Base-by-base conservation (phyloP, 2,888 invertebrate species). In the Eulithis testata region DNA sequence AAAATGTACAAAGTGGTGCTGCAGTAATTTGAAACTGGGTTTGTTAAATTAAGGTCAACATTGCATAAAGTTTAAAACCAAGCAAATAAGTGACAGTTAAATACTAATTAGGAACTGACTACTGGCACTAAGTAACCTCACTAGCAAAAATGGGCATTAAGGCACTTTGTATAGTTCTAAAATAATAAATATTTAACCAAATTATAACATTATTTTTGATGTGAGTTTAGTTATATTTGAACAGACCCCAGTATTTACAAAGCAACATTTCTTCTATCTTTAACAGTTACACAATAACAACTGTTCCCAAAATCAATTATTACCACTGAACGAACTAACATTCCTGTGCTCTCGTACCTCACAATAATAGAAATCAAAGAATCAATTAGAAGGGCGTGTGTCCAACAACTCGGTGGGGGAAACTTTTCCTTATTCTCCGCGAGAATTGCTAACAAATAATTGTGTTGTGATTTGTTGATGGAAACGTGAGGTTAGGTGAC, bases 391-490 rank as follows among this genome's bases (percentile, higher is more conserved):
- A 61, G 57, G 59, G 69, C 61, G 67, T 69, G 68, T 72, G 67
- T 69, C 70, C 71, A 70, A 71, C 72, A 63, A 70, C 58, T 65
- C 55, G 45, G 63, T 60, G 65, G 63, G 45, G 65, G 63, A 73
- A 76, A 66, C 62, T 73, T 78, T 72, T 74, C 63, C 71, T 70
- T 58, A 56, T 66, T 66, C 53, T 57, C 58, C 53, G 63, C 52
- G 52, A 31, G 56, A 61, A 65, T 58, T 55, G 64, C 51, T 67
- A 70, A 60, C 66, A 68, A 71, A 73, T 76, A 73, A 75, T 74
- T 75, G 73, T 69, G 65, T 73, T 76, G 73, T 77, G 74, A 79
- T 72, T 71, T 68, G 64, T 68, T 65, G 68, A 66, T 72, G 69
- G 69, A 60, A 71, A 60, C 60, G 66, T 52, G 65, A 69, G 47